Evolutionary conservation across 2,888 invertebrate genomes (phyloP).

Genomic region (Rhagium mordax): DNA sequence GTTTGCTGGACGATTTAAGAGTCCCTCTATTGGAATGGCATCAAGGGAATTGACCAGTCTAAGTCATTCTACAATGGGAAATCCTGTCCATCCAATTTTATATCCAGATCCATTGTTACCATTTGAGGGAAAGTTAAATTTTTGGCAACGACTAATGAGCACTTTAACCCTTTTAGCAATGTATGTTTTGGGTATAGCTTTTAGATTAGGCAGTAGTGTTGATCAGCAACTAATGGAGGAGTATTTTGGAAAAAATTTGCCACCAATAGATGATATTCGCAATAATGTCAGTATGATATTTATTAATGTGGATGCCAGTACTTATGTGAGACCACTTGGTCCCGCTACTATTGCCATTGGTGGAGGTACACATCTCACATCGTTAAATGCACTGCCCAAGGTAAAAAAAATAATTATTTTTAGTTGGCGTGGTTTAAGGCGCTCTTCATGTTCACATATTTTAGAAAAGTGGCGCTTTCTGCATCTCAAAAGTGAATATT

Average conservation of each 20-base stretch:
- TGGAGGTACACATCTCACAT: slow-evolving; percentile 58
- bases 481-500: no score
- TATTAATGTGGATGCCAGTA: slow-evolving; percentile 60
- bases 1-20: background rate
- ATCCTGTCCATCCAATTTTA: background rate
- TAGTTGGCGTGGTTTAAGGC: no score
- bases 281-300: slow-evolving; percentile 59
- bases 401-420: slow-evolving; percentile 49
- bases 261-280: slow-evolving; percentile 51
- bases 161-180: slow-evolving; percentile 15
- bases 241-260: slow-evolving; percentile 56
- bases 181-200: background rate
- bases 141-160: slow-evolving; percentile 61
- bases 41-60: background rate
- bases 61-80: background rate
- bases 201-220: background rate
- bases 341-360: slow-evolving; percentile 61
- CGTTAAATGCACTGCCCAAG: slow-evolving; percentile 52
- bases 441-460: no score
- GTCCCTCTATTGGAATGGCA: background rate
- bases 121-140: background rate
- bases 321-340: slow-evolving; percentile 58
- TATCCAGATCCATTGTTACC: background rate
- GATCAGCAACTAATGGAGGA: slow-evolving; percentile 34
- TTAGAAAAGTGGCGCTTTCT: no score